Evolutionary conservation across 2,113 vertebrate species (phyloP).

Genomic region (Myrmophylax atrothorax): DNA sequence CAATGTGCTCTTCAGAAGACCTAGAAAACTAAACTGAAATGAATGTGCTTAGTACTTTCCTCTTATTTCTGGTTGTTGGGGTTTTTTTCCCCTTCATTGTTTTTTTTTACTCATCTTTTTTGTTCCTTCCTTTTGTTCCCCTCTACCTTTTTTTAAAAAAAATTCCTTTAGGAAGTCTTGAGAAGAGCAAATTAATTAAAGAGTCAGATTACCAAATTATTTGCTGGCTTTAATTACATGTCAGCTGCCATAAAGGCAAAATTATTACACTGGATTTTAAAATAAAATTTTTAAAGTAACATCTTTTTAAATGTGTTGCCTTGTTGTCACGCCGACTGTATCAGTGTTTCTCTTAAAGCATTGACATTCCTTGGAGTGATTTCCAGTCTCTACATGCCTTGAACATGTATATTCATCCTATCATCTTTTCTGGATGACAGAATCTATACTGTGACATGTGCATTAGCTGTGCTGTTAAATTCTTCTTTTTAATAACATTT

Average conservation of each 20-base stretch:
- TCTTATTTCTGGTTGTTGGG: neutral
- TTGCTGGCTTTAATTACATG: neutral
- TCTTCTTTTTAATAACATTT: neutral
- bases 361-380: neutral
- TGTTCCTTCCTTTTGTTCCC: neutral
- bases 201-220: neutral
- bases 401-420: neutral
- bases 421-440: neutral
- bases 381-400: neutral
- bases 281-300: neutral
- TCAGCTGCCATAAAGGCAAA: neutral
- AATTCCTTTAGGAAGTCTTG: neutral
- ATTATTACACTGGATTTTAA: neutral
- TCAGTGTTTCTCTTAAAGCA: neutral
- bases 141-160: neutral
- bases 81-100: neutral
- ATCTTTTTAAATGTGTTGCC: neutral
- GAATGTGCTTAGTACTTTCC: neutral
- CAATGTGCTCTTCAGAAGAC: constrained; percentile 67
- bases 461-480: neutral
- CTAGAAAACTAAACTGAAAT: constrained; percentile 58
- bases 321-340: neutral
- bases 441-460: neutral
- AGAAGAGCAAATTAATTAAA: neutral
- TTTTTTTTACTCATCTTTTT: neutral